phyloP scores from a whole-genome alignment of 2,113 vertebrate genomes.

The Xenopus tropicalis region DNA sequence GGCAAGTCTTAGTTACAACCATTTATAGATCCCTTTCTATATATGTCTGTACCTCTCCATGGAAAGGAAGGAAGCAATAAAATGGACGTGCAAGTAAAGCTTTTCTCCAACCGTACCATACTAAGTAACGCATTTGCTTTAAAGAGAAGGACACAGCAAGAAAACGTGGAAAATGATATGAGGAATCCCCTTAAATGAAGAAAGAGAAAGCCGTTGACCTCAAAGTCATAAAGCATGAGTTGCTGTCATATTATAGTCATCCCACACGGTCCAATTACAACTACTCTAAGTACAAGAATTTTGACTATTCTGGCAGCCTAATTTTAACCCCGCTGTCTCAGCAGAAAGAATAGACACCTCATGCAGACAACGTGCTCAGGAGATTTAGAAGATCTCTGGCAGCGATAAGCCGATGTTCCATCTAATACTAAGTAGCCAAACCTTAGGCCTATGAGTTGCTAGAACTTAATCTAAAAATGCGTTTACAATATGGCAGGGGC shows the following conservation, averaged over 20 bases:
- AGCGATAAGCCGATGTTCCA: neutral
- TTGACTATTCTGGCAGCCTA: constrained; percentile 25
- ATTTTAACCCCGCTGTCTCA: constrained; percentile 32
- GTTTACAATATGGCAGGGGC: too few relatives aligned
- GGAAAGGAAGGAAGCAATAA: too few relatives aligned
- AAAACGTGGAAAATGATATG: neutral
- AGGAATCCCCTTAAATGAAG: constrained; percentile 4
- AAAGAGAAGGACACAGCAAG: neutral
- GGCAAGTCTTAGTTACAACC: too few relatives aligned
- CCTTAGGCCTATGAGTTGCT: neutral
- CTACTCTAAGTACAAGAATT: constrained; percentile 18
- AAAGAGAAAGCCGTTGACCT: constrained; percentile 9
- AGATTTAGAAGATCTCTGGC: neutral
- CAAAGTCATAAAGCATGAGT: constrained; percentile 24
- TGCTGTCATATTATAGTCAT: constrained; percentile 22
- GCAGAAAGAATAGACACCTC: constrained; percentile 32
- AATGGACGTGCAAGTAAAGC: too few relatives aligned
- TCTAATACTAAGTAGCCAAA: neutral
- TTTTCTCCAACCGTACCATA: too few relatives aligned
- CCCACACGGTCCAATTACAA: constrained; percentile 27
- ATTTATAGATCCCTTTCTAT: too few relatives aligned
- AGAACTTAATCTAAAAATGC: too few relatives aligned
- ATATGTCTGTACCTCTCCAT: too few relatives aligned
- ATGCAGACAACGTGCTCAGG: constrained; percentile 20
- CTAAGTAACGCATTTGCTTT: too few relatives aligned